phyloP scores from a whole-genome alignment of 2,888 invertebrate species.

The Eupithecia dodoneata region DNA sequence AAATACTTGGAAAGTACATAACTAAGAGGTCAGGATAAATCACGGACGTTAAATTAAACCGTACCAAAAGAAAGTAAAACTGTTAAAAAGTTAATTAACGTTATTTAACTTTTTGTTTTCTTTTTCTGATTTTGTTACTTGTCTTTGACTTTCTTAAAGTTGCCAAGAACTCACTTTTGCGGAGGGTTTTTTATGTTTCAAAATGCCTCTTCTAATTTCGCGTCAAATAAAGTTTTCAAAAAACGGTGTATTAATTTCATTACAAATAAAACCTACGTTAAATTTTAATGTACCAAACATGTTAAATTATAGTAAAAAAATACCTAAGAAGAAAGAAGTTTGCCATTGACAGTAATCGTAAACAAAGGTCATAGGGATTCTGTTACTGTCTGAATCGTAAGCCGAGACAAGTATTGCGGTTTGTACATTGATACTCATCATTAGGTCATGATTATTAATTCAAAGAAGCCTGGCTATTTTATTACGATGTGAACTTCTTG shows the following conservation, averaged over 20 bases:
- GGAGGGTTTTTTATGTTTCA: neutral
- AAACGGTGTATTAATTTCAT: no score
- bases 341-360: conserved; percentile 21
- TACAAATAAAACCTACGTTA: no score
- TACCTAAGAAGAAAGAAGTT: neutral
- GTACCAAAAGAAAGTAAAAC: conserved; percentile 22
- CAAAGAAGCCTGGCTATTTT: conserved; percentile 21
- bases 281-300: no score
- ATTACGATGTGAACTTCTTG: neutral
- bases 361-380: conserved; percentile 57
- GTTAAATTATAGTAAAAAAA: no score
- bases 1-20: neutral
- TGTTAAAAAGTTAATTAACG: conserved; percentile 31
- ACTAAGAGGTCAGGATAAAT: conserved; percentile 4
- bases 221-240: neutral
- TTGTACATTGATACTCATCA: conserved; percentile 65
- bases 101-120: conserved; percentile 23
- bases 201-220: neutral
- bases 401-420: conserved; percentile 70
- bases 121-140: conserved; percentile 3
- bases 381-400: conserved; percentile 64
- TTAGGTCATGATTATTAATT: conserved; percentile 53
- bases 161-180: neutral
- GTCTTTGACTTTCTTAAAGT: neutral
- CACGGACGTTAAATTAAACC: conserved; percentile 23